Base-by-base conservation (phyloP, 2,888 invertebrate species). In the Linnaemya vulpina region DNA sequence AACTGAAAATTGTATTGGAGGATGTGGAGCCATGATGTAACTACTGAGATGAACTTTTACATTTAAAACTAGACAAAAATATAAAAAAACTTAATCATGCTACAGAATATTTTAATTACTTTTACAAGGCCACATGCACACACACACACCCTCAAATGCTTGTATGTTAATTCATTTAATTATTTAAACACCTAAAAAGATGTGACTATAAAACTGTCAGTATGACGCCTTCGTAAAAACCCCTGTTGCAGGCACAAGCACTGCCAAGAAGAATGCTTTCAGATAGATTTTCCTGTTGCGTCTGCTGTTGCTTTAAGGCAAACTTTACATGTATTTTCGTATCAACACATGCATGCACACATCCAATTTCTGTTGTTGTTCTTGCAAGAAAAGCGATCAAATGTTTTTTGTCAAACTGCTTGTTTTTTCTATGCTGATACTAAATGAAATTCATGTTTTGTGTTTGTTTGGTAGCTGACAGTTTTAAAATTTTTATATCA, bases 171-270 rank as follows among this genome's bases (percentile, higher is more conserved):
- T 38, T 15, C 30, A 60, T 70, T 70, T 55, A 13, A 51, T 51
- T 51, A 11, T 49, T 20, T 38, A 20, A 25, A 73, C 43, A 25
- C 58, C 63, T 43, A 13, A 11, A 13, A 20, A 46, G 1, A 53
- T 35, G 2, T 53, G 30, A 43, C 20, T 20, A 55, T 22, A 65
- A 58, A 53, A 63, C 13, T 62, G 53, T 35, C 68, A 70, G 38
- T 63, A 68, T 68, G 73, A 62, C 63, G 78, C 60, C 49, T n/a
- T 78, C 53, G 15, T 20, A 67, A 67, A 43, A 67, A 73, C 68
- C 43, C 49, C 43, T 22, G 13, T 30, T 40, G 9, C 40, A 46
- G 11, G 15, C 46, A 35, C 46, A 68, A 15, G 10, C 30, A 20
- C 53, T 13, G 3, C 3, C 17, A 43, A n/a, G 25, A n/a, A 55